Evolutionary conservation across 2,797 vertebrate species (phyloP).

Genomic region (Falco berigora): DNA sequence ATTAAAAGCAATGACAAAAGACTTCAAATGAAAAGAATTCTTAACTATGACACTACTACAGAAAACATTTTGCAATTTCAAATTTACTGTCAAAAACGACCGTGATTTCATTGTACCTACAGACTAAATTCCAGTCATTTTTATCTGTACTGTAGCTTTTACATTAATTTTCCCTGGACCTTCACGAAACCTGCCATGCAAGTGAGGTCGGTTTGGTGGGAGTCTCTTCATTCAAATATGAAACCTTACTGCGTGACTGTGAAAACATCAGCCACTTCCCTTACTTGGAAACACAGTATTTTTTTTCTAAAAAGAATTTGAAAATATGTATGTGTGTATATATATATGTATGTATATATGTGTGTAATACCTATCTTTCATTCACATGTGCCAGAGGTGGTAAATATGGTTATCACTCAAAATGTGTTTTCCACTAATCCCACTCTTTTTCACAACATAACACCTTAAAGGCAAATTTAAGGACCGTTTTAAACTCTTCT

Average conservation of each 20-base stretch:
- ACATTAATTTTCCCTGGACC: background rate
- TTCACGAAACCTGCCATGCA: background rate
- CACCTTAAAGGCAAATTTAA: conserved; percentile 41
- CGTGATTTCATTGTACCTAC: background rate
- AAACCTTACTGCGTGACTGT: background rate
- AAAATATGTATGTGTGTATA: too few species aligned
- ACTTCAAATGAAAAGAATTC: background rate
- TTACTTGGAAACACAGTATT: background rate
- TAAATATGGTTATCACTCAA: background rate
- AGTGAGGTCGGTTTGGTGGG: background rate
- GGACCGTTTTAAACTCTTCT: conserved; percentile 11
- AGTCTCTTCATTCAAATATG: background rate
- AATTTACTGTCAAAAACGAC: background rate
- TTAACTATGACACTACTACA: background rate
- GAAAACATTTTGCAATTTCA: background rate
- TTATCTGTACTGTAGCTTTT: background rate
- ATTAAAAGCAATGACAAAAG: background rate
- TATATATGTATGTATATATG: too few species aligned
- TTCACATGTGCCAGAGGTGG: background rate
- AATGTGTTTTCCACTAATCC: background rate
- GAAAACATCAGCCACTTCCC: background rate
- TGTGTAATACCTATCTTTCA: background rate
- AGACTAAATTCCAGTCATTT: background rate
- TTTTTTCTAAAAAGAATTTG: background rate
- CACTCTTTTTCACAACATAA: background rate